Evolutionary conservation across 2,113 vertebrate genomes (phyloP).

Genomic region (Seriola dumerili): DNA sequence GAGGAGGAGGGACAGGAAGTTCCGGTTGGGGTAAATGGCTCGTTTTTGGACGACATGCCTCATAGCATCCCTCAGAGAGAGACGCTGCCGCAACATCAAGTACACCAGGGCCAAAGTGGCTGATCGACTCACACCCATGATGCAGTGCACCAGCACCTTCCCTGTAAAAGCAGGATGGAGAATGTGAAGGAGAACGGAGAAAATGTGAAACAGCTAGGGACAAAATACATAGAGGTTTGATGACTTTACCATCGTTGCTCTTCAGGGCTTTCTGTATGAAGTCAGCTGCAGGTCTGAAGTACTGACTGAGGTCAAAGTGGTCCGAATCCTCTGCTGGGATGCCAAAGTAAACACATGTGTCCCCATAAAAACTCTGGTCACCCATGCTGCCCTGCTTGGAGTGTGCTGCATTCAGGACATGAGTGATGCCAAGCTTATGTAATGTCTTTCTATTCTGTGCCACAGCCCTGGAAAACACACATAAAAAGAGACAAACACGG

Average conservation of each 20-base stretch:
- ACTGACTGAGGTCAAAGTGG: slow-evolving; percentile 83
- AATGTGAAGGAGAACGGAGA: neutral
- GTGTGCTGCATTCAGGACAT: slow-evolving; percentile 86
- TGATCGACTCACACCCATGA: slow-evolving; percentile 89
- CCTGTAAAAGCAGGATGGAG: slow-evolving; percentile 71
- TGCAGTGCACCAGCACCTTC: slow-evolving; percentile 89
- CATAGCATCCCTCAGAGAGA: slow-evolving; percentile 84
- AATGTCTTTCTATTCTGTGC: slow-evolving; percentile 83
- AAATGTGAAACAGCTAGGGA: neutral
- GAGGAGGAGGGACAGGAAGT: slow-evolving; percentile 91
- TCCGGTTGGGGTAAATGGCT: slow-evolving; percentile 88
- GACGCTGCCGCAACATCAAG: slow-evolving; percentile 83
- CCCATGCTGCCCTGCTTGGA: slow-evolving; percentile 91
- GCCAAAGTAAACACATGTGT: slow-evolving; percentile 84
- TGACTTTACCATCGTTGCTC: slow-evolving; percentile 80
- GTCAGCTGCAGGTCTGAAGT: slow-evolving; percentile 83
- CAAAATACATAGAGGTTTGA: neutral
- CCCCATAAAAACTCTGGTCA: slow-evolving; percentile 90
- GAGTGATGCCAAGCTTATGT: slow-evolving; percentile 84
- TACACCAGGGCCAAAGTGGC: slow-evolving; percentile 87
- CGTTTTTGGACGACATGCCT: slow-evolving; percentile 75
- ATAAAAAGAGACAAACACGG: neutral
- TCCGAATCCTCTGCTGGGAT: slow-evolving; percentile 87
- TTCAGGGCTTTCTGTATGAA: slow-evolving; percentile 86
- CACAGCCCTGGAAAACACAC: slow-evolving; percentile 75